A percentile compares a stretch with the other conserved stretches of the same genome.
Conservation (phyloP, 2,797 vertebrate genomes). For the Sylvia borin region DNA sequence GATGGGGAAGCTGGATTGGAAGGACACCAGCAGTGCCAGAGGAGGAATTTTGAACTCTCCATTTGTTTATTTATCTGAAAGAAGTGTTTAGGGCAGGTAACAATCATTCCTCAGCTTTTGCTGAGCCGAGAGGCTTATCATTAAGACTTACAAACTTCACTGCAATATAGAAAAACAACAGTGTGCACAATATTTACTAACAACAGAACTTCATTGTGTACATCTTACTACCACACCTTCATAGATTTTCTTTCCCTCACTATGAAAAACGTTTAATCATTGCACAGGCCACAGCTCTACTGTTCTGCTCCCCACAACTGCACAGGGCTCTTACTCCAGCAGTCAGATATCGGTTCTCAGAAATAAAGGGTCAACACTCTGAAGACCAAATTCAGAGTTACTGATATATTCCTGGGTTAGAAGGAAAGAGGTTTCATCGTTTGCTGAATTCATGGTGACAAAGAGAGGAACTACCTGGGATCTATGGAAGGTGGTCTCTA, state of each 20-base stretch:
- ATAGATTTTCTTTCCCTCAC: not conserved
- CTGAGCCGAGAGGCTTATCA: not conserved
- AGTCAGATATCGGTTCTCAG: not conserved
- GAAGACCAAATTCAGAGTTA: constrained; percentile 23
- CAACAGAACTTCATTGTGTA: not conserved
- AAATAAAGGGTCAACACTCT: not conserved
- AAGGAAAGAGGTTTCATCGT: constrained; percentile 74
- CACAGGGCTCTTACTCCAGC: not conserved
- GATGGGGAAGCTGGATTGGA: not conserved
- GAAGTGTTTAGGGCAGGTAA: not conserved
- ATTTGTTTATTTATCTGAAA: not conserved
- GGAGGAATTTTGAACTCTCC: not conserved
- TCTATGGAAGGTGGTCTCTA: constrained; percentile 73
- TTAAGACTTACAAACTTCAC: not conserved
- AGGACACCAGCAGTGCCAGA: not conserved
- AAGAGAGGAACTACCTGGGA: constrained; percentile 75
- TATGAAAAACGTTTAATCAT: not conserved
- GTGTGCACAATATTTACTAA: not conserved
- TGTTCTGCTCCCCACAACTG: not conserved
- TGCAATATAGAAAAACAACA: not conserved
- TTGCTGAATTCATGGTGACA: constrained; percentile 77
- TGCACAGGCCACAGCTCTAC: not conserved
- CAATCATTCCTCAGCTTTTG: not conserved
- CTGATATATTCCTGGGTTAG: constrained; percentile 74
- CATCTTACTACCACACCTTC: not conserved